Conservation (phyloP, 2,888 invertebrate genomes). For the Eueremaeus valkanovi region DNA sequence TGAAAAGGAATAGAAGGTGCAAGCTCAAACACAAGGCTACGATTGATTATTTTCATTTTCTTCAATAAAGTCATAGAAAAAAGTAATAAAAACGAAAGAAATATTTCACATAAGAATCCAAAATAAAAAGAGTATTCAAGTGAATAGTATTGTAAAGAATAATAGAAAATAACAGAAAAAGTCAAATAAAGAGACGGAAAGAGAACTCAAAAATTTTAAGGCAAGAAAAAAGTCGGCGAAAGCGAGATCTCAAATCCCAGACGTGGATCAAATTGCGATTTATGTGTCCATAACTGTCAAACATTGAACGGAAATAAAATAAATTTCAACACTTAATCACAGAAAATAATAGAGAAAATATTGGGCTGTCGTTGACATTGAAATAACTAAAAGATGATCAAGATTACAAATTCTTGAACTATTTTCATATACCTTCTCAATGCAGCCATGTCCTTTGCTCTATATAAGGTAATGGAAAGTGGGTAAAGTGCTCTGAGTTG, state of each 20-base stretch:
- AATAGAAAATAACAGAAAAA: not conserved
- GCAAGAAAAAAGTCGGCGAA: not conserved
- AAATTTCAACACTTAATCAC: not conserved
- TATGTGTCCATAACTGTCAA: conserved; percentile 28
- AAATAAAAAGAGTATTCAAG: not conserved
- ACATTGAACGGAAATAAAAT: not conserved
- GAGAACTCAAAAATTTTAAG: not conserved
- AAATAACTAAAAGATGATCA: not conserved
- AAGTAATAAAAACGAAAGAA: too few species aligned
- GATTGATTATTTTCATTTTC: too few species aligned
- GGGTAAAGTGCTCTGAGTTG: too few species aligned
- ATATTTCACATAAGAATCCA: not conserved
- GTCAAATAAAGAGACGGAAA: not conserved
- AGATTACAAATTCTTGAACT: too few species aligned
- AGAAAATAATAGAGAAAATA: not conserved
- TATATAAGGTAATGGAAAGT: too few species aligned
- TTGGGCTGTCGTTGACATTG: not conserved
- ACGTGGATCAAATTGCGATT: conserved; percentile 19
- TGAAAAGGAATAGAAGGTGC: too few species aligned
- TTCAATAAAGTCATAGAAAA: too few species aligned
- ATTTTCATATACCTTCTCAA: too few species aligned
- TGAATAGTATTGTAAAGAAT: not conserved
- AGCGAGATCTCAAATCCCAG: not conserved
- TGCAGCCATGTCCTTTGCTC: too few species aligned
- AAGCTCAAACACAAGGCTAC: too few species aligned